Conservation (phyloP, 2,113 vertebrate species). For the Ciconia maguari region DNA sequence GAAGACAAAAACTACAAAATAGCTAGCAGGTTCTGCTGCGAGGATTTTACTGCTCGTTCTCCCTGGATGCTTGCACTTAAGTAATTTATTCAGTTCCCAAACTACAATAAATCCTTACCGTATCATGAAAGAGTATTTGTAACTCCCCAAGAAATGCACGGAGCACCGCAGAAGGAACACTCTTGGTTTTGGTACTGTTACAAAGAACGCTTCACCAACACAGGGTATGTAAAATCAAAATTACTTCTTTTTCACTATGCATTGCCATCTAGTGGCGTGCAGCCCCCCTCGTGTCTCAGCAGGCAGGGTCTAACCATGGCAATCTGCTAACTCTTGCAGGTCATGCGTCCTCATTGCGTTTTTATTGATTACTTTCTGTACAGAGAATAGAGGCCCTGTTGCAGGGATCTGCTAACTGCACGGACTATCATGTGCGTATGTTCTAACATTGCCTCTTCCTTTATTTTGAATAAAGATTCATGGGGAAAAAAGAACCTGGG, state of each 20-base stretch:
- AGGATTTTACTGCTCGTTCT: neutral
- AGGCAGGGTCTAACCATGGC: neutral
- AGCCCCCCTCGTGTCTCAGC: fast-evolving
- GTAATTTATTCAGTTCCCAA: neutral
- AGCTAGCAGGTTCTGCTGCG: neutral
- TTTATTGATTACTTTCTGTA: neutral
- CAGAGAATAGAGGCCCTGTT: neutral
- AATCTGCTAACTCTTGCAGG: fast-evolving
- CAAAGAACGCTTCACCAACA: fast-evolving
- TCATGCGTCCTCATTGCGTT: fast-evolving
- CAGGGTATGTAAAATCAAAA: fast-evolving
- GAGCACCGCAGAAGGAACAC: fast-evolving
- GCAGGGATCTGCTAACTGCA: neutral
- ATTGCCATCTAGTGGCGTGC: constrained; percentile 47
- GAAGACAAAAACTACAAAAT: neutral
- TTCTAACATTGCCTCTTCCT: neutral
- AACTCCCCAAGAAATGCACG: neutral
- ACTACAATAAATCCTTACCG: neutral
- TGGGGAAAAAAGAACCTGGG: fast-evolving
- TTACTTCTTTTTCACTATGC: neutral
- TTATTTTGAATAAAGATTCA: neutral
- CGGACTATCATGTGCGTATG: fast-evolving
- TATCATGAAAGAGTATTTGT: neutral
- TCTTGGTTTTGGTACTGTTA: no score
- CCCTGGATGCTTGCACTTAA: neutral